A percentile compares a stretch with the other conserved stretches of the same genome.
These are phyloP conservation scores for Botia kubotai DNA, from an alignment of 2,797 vertebrate genomes.

Conservation along the genomic window DNA sequence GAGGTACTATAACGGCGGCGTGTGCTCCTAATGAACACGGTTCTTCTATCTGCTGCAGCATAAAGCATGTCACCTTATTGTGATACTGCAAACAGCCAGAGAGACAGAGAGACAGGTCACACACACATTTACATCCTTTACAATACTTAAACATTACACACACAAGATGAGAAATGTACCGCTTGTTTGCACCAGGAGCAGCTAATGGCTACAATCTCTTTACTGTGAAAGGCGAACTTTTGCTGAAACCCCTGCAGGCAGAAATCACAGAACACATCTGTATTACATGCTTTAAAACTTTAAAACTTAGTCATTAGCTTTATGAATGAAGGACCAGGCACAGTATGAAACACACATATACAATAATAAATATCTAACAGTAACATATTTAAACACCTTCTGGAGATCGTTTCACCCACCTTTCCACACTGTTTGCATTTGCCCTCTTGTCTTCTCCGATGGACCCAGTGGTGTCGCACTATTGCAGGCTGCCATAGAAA, in stretches of 20 bases:
- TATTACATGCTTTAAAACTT: background rate
- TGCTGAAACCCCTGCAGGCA: conserved; percentile 90
- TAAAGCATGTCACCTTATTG: conserved; percentile 95
- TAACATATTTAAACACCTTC: background rate
- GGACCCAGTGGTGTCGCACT: conserved; percentile 92
- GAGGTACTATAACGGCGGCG: conserved; percentile 89
- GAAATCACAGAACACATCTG: conserved; percentile 24
- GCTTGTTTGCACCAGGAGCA: conserved; percentile 98
- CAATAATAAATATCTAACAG: no score
- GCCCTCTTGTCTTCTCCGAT: conserved; percentile 89
- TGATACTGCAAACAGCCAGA: conserved; percentile 81
- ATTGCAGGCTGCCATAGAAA: conserved; percentile 79
- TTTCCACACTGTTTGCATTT: conserved; percentile 94
- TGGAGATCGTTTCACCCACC: conserved; percentile 73
- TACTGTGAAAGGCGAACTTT: conserved; percentile 95
- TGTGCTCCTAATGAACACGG: conserved; percentile 90
- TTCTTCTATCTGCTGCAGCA: conserved; percentile 94
- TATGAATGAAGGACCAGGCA: background rate
- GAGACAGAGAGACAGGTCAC: background rate
- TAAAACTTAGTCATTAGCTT: conserved; percentile 1
- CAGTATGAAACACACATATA: no score
- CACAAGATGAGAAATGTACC: conserved; percentile 75
- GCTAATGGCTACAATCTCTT: conserved; percentile 96
- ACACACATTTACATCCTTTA: conserved; percentile 4
- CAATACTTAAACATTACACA: conserved; percentile 21